A percentile compares a stretch with the other conserved stretches of the same genome.
phyloP scores from a whole-genome alignment of 1,140 invertebrate genomes.

The Zaprionus tsacasi region DNA sequence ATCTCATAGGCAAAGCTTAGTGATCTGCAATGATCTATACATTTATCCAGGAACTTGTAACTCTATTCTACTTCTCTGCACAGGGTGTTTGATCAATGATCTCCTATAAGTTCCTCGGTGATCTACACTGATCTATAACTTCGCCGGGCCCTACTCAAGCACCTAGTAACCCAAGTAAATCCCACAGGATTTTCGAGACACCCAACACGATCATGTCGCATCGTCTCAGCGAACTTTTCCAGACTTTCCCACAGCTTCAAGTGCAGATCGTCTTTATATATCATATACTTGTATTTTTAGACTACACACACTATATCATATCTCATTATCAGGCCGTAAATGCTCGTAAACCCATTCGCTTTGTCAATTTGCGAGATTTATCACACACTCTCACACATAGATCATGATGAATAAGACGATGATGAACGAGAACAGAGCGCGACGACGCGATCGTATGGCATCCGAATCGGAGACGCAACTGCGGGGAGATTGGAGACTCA shows the following conservation, averaged over 20 bases:
- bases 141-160: too few relatives aligned
- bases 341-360: constrained; percentile 11
- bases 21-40: background rate
- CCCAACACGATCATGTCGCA: background rate
- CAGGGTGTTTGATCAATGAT: background rate
- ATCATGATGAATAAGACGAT: background rate
- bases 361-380: constrained; percentile 72
- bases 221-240: background rate
- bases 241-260: constrained; percentile 49
- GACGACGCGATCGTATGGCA: constrained; percentile 5
- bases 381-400: constrained; percentile 40
- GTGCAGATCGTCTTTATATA: constrained; percentile 13
- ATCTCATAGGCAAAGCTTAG: too few relatives aligned
- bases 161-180: too few relatives aligned
- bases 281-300: background rate
- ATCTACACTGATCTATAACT: too few relatives aligned
- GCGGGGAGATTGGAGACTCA: constrained; percentile 4
- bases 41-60: too few relatives aligned
- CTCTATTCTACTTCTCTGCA: background rate
- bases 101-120: too few relatives aligned
- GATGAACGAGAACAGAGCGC: background rate
- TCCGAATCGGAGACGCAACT: constrained; percentile 9
- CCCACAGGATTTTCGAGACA: too few relatives aligned
- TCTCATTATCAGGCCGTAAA: constrained; percentile 48
- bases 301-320: constrained; percentile 14